These are phyloP conservation scores for Mandrillus leucophaeus DNA, from an alignment of 2,113 vertebrate genomes.

Conservation along the genomic window DNA sequence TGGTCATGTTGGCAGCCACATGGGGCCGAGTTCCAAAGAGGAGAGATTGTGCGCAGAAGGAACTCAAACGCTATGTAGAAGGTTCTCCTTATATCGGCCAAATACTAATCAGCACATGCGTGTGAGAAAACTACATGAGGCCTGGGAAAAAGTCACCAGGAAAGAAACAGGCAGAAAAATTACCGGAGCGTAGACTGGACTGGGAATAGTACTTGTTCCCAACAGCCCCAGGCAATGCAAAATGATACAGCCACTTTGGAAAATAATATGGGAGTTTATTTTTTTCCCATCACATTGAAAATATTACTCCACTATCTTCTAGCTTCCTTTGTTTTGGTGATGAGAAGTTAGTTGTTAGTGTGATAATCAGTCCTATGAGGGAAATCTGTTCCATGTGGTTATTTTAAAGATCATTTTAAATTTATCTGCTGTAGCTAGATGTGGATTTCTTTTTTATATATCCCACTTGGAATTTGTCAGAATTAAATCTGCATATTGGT, in stretches of 20 bases:
- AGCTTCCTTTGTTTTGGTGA: neutral
- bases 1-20: neutral
- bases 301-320: neutral
- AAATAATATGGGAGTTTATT: neutral
- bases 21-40: neutral
- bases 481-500: neutral
- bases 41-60: neutral
- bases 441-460: neutral
- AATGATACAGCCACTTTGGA: neutral
- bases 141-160: neutral
- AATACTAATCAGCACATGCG: neutral
- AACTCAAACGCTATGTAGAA: neutral
- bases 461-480: neutral
- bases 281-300: neutral
- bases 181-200: neutral
- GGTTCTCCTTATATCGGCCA: neutral
- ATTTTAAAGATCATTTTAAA: conserved; percentile 2
- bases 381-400: neutral
- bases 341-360: neutral
- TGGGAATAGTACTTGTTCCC: neutral
- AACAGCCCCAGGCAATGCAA: neutral
- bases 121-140: neutral
- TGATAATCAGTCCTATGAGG: neutral
- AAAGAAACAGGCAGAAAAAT: neutral
- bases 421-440: neutral